Evolutionary conservation across 1,140 invertebrate genomes (phyloP).

Genomic region (Lordiphosa collinella): DNA sequence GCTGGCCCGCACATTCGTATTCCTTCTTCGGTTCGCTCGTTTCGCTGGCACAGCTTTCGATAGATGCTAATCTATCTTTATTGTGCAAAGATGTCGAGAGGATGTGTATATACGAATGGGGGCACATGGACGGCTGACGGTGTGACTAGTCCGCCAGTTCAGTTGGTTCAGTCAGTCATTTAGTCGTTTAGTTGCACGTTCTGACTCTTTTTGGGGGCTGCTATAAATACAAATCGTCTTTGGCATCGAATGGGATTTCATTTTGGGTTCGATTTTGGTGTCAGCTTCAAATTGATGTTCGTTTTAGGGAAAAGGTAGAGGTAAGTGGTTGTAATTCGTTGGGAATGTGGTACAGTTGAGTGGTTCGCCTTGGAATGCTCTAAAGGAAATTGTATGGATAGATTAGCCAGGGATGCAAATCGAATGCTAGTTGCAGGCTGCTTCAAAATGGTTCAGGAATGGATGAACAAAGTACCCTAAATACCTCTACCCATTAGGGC

Average conservation of each 20-base stretch:
- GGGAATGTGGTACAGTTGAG: not conserved
- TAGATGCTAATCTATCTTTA: conserved; percentile 74
- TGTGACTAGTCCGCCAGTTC: conserved; percentile 8
- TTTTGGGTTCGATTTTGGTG: conserved; percentile 46
- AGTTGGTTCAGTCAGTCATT: not conserved
- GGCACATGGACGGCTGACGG: conserved; percentile 31
- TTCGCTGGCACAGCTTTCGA: conserved; percentile 58
- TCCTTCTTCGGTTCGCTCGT: conserved; percentile 27
- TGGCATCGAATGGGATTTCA: conserved; percentile 45
- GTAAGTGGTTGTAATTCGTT: conserved; percentile 10
- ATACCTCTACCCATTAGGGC: too few species aligned
- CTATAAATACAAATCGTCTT: conserved; percentile 65
- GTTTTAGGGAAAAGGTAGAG: conserved; percentile 5
- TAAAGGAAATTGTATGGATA: too few species aligned
- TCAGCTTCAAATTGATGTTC: conserved; percentile 38
- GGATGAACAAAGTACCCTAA: too few species aligned
- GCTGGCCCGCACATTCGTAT: conserved; percentile 31
- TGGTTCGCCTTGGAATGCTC: too few species aligned
- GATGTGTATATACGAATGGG: conserved; percentile 47
- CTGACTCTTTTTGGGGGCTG: conserved; percentile 32
- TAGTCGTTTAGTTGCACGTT: conserved; percentile 19
- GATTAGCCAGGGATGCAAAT: too few species aligned
- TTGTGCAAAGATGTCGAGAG: conserved; percentile 69
- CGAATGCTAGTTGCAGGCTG: too few species aligned
- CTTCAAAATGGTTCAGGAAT: too few species aligned